Base-by-base conservation (phyloP, 1,140 invertebrate species). In the Drosophila pruinosa region DNA sequence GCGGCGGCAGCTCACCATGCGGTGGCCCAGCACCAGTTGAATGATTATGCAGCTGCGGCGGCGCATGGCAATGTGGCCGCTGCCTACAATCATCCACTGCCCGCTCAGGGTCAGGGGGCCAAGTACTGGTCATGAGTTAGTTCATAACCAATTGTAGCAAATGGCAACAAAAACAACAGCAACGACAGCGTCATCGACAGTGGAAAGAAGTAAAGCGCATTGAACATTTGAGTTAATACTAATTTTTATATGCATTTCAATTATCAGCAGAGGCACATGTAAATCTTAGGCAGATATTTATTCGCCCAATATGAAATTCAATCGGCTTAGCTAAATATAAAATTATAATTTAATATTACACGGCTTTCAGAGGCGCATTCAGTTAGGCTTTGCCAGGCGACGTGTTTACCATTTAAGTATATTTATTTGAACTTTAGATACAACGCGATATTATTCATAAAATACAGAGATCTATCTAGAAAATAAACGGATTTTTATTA, bases 61-160 rank as follows among this genome's bases (percentile, higher is more conserved):
- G 85, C 57, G 0, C 89, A 90, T 50, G 77, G 77, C 24, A 90
- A 89, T 39, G 77, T 78, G 17, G 83, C 85, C 2, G 80, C 80
- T 4, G 82, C 83, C 61, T 90, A 91, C 57, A 89, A 88, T 56
- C 90, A 91, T 68, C 71, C 89, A 3, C 54, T 90, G 64, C 86
- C 90, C 28, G 75, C 83, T 4, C 90, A 91, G 72, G 79, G 76
- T 17, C 82, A 88, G 59, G 61, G 76, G 7, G 72, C 90, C 73
- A 91, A 91, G 69, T 91, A 91, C 78, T 91, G 90, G 90, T 78
- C 80, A 41, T 91, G 65, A 90, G 31, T 34, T 24, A 17, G 15
- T 54, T 48, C 47, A 50, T 31, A 19, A 17, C 14, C 15, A 31
- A 6, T 39, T n/a, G n/a, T n/a, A n/a, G 19, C 10, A 62, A 38